These are phyloP conservation scores for Anhinga anhinga DNA, from an alignment of 2,113 vertebrate species.

Conservation along the genomic window DNA sequence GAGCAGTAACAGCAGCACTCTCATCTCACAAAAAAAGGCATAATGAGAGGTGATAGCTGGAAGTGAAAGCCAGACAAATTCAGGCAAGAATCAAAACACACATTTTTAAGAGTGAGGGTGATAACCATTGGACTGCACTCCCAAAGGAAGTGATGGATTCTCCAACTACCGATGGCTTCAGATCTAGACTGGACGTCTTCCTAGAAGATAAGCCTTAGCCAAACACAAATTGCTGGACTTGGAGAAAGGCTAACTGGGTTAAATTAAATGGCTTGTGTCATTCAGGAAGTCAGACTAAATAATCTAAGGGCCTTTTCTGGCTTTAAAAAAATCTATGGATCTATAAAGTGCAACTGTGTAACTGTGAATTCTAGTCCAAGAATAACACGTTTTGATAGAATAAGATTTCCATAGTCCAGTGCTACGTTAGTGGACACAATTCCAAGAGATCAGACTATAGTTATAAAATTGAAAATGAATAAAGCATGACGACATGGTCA, in stretches of 20 bases:
- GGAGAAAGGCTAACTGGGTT: neutral
- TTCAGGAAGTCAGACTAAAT: slow-evolving; percentile 32
- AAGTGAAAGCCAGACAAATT: slow-evolving; percentile 46
- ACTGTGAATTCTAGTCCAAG: slow-evolving; percentile 29
- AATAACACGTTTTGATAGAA: slow-evolving; percentile 47
- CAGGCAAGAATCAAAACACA: slow-evolving; percentile 26
- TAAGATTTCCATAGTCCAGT: slow-evolving; percentile 14
- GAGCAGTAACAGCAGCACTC: neutral
- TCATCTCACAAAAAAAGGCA: neutral
- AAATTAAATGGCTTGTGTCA: slow-evolving; percentile 26
- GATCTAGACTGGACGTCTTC: neutral
- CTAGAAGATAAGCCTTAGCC: slow-evolving; percentile 38
- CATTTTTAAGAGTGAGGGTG: neutral
- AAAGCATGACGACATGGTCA: slow-evolving; percentile 4
- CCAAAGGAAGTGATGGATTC: slow-evolving; percentile 37
- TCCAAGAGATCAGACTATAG: slow-evolving; percentile 6
- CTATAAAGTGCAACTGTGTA: slow-evolving; percentile 19
- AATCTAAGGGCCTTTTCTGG: slow-evolving; percentile 14
- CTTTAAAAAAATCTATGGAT: slow-evolving; percentile 5
- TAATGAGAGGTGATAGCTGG: slow-evolving; percentile 16
- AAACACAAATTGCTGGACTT: slow-evolving; percentile 17
- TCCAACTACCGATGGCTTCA: slow-evolving; percentile 27
- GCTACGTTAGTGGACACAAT: neutral
- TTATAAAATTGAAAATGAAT: slow-evolving; percentile 38
- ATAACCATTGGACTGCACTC: neutral